Base-by-base conservation (phyloP, 1,140 invertebrate genomes). In the Branchinecta lindahli region DNA sequence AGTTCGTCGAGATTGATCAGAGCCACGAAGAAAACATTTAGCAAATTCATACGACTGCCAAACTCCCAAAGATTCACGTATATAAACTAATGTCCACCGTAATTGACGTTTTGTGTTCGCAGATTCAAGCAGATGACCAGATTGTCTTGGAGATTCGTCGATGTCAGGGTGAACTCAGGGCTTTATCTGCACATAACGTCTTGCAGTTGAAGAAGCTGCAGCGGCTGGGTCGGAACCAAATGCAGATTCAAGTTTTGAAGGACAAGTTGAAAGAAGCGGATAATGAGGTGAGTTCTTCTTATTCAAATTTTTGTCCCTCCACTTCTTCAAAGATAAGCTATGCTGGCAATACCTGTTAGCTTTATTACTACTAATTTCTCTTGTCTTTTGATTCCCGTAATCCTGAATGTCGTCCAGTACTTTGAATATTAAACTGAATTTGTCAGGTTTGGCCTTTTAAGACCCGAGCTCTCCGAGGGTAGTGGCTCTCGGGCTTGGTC, bases 91-190 rank as follows among this genome's bases (percentile, higher is more conserved):
- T 5, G 33, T 5, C 83, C 84, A 67, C 71, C 18, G 52, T 10
- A 69, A 15, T 44, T 18, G 46, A 45, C 44, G 1, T 46, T 46
- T 10, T 9, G 4, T 18, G 44, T 12, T 47, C 18, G 9, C 80
- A 80, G 44, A 79, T 85, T 75, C 83, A 85, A 66, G 85, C 87
- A 7, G 87, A 89, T 73, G 92, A 95, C 79, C 91, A 94, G 77
- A 90, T 95, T 75, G 77, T 92, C 69, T 77, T 83, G 8, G 92
- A 94, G 81, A 87, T 95, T 44, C 89, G 78, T 84, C 72, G 88
- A 73, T 91, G 91, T 75, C 89, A 92, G 74, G 83, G 88, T 69
- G 90, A 94, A 78, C 79, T 94, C 0, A 83, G 83, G 66, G 83
- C 82, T 0, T 79, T 91, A 8, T 84, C 87, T 66, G 82, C 84